These are phyloP conservation scores for Trachelipus rathkii DNA, from an alignment of 1,140 invertebrate genomes.

Conservation along the genomic window DNA sequence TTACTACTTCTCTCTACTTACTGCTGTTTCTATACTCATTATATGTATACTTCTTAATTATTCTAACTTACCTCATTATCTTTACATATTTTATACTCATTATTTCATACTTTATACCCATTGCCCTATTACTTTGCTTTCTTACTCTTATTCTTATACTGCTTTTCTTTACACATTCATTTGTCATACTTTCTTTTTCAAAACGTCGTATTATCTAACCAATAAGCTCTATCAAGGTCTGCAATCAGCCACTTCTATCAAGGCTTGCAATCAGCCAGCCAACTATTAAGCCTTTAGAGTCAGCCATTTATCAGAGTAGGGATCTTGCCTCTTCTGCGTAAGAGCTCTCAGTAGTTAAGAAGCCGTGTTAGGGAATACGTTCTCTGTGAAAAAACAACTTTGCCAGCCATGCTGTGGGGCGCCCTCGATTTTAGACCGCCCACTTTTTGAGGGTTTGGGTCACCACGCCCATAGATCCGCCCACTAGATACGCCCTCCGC, in stretches of 20 bases:
- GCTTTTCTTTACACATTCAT: too few relatives aligned
- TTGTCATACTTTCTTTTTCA: too few relatives aligned
- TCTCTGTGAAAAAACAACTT: neutral
- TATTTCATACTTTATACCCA: too few relatives aligned
- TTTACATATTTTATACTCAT: too few relatives aligned
- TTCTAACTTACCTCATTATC: too few relatives aligned
- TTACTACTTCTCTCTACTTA: too few relatives aligned
- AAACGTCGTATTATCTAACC: too few relatives aligned
- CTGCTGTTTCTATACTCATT: too few relatives aligned
- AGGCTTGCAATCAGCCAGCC: neutral
- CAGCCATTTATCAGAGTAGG: neutral
- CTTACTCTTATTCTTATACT: too few relatives aligned
- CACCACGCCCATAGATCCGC: neutral
- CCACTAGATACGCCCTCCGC: slow-evolving; percentile 3
- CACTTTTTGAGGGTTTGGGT: slow-evolving; percentile 12
- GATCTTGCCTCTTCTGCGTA: neutral
- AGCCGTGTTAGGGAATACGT: neutral
- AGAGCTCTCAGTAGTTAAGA: neutral
- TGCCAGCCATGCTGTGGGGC: neutral
- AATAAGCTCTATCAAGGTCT: too few relatives aligned
- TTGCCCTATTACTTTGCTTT: too few relatives aligned
- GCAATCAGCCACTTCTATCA: neutral
- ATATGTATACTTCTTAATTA: too few relatives aligned
- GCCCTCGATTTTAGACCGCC: neutral
- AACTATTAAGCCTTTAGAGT: neutral